These are phyloP conservation scores for Sylvicapra grimmia DNA, from an alignment of 2,113 vertebrate species.

Conservation along the genomic window DNA sequence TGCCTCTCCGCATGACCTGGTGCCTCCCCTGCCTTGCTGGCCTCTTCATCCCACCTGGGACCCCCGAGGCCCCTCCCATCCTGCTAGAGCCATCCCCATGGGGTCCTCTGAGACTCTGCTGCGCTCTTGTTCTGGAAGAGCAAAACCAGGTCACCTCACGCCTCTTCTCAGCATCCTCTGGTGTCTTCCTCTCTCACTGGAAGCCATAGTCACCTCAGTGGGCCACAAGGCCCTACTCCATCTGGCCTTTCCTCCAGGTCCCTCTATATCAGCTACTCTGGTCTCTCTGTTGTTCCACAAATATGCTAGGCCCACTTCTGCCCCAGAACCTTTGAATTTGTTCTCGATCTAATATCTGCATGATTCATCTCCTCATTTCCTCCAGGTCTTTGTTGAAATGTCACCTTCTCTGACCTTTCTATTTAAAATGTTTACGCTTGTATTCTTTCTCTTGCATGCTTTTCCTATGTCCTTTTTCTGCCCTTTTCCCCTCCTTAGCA, in stretches of 20 bases:
- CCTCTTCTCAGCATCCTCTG: background rate
- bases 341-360: background rate
- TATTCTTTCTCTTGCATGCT: background rate
- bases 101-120: background rate
- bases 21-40: background rate
- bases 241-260: background rate
- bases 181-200: background rate
- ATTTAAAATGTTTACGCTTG: background rate
- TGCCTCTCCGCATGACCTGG: background rate
- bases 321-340: background rate
- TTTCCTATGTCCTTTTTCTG: background rate
- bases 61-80: background rate
- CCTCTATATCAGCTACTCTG: background rate
- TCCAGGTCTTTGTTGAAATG: background rate
- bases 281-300: background rate
- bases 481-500: background rate
- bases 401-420: background rate
- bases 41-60: background rate
- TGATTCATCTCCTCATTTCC: background rate
- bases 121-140: background rate
- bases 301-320: background rate
- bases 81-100: background rate
- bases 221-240: background rate
- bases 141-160: background rate
- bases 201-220: background rate